phyloP scores from a whole-genome alignment of 1,140 invertebrate species.

The Ceratina japonica region DNA sequence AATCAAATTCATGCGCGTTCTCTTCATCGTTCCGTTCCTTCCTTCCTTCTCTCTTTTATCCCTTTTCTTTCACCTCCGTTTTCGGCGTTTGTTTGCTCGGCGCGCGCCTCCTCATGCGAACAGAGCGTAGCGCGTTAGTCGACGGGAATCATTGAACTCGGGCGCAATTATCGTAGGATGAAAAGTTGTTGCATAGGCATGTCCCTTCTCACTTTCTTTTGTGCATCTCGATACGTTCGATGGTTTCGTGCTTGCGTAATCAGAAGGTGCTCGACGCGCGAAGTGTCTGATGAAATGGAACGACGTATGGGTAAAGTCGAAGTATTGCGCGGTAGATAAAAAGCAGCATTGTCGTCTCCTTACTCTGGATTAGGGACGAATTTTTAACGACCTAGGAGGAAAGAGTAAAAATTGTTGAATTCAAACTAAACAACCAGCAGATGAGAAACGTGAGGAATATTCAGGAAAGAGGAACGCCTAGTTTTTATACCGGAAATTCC shows the following conservation, averaged over 20 bases:
- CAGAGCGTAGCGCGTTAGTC: neutral
- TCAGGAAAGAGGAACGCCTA: neutral
- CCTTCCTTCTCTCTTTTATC: neutral
- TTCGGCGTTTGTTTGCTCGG: neutral
- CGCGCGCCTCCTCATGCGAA: no score
- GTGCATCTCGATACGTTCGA: neutral
- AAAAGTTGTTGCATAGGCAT: no score
- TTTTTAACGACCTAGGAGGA: no score
- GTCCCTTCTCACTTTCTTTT: neutral
- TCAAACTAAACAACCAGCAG: no score
- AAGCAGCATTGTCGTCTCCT: no score
- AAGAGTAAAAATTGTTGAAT: no score
- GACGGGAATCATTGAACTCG: neutral
- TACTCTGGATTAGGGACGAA: no score
- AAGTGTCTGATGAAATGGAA: neutral
- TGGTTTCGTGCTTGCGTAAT: neutral
- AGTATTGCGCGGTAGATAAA: no score
- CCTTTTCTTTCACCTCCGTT: neutral
- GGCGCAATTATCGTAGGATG: no score
- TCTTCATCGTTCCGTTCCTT: neutral
- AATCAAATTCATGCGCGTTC: constrained; percentile 37
- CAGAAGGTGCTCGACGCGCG: neutral
- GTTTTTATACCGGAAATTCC: neutral
- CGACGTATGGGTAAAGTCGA: neutral
- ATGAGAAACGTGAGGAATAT: no score